Conservation (phyloP, 2,888 invertebrate genomes). For the Ectemnius continuus region DNA sequence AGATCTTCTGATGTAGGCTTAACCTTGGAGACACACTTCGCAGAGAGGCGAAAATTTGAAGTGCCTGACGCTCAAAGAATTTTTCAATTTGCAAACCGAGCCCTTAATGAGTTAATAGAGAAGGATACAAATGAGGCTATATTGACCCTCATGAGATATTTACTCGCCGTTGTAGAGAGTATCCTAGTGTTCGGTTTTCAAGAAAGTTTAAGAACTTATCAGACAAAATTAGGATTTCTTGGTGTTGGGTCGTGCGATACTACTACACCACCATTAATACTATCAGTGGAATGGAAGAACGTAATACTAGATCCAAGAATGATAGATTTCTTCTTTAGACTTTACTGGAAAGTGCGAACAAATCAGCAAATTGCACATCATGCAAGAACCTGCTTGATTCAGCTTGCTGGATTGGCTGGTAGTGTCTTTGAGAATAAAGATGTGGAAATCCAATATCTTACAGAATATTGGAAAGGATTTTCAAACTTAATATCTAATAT, state of each 20-base stretch:
- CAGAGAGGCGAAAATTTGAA: slow-evolving; percentile 92
- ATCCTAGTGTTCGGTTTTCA: slow-evolving; percentile 76
- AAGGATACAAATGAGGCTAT: slow-evolving; percentile 80
- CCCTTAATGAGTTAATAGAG: slow-evolving; percentile 82
- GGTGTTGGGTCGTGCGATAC: too few relatives aligned
- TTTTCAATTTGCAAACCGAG: slow-evolving; percentile 85
- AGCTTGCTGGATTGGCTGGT: slow-evolving; percentile 86
- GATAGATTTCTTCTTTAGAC: slow-evolving; percentile 88
- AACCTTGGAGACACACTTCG: slow-evolving; percentile 92
- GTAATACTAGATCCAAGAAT: slow-evolving; percentile 87
- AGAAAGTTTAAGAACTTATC: slow-evolving; percentile 11
- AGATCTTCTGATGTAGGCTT: slow-evolving; percentile 92
- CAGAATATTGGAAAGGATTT: slow-evolving; percentile 82
- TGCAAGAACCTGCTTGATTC: slow-evolving; percentile 89
- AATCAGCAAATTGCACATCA: slow-evolving; percentile 87
- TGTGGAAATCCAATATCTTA: slow-evolving; percentile 80
- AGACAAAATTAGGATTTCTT: too few relatives aligned
- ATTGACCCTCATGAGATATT: slow-evolving; percentile 83
- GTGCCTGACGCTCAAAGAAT: slow-evolving; percentile 88
- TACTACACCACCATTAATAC: slow-evolving; percentile 80
- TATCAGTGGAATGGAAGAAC: slow-evolving; percentile 86
- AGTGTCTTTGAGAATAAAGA: slow-evolving; percentile 79
- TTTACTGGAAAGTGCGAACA: slow-evolving; percentile 89
- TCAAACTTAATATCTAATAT: slow-evolving; percentile 82
- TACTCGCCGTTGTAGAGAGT: slow-evolving; percentile 87